phyloP scores from a whole-genome alignment of 1,140 invertebrate genomes.

The Pectinophora gossypiella region DNA sequence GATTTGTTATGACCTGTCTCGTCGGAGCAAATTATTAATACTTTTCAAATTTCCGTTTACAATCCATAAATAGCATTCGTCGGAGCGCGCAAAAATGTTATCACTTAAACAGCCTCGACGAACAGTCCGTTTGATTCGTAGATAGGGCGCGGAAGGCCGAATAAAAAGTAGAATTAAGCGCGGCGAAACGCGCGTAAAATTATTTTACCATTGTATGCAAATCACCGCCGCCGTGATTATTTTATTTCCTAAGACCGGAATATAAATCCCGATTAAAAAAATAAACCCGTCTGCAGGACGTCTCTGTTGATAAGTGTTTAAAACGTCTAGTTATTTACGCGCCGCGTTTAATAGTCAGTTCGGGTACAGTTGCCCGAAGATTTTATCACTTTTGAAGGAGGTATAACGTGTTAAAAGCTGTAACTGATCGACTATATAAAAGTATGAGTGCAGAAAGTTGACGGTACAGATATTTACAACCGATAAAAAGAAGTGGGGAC shows the following conservation, averaged over 20 bases:
- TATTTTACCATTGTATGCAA: slow-evolving; percentile 76
- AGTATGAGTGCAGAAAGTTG: slow-evolving; percentile 21
- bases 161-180: slow-evolving; percentile 73
- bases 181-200: slow-evolving; percentile 74
- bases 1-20: no score
- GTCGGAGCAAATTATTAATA: no score
- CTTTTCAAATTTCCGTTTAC: not conserved
- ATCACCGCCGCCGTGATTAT: slow-evolving; percentile 70
- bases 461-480: slow-evolving; percentile 33
- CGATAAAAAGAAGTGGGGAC: slow-evolving; percentile 29
- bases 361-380: slow-evolving; percentile 5
- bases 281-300: slow-evolving; percentile 45
- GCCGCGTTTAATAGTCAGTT: not conserved
- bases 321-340: slow-evolving; percentile 4
- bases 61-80: slow-evolving; percentile 1
- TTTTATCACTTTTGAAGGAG: not conserved
- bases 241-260: slow-evolving; percentile 73
- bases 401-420: not conserved
- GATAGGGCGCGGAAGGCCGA: slow-evolving; percentile 66
- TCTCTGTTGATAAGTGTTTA: slow-evolving; percentile 52
- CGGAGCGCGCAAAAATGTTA: slow-evolving; percentile 47
- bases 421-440: not conserved
- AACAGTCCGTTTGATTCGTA: slow-evolving; percentile 67
- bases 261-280: slow-evolving; percentile 70
- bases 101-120: slow-evolving; percentile 57